Evolutionary conservation across 35 echinoderm and acorn worm genomes (phyloP).

Genomic region (Apostichopus parvimensis): DNA sequence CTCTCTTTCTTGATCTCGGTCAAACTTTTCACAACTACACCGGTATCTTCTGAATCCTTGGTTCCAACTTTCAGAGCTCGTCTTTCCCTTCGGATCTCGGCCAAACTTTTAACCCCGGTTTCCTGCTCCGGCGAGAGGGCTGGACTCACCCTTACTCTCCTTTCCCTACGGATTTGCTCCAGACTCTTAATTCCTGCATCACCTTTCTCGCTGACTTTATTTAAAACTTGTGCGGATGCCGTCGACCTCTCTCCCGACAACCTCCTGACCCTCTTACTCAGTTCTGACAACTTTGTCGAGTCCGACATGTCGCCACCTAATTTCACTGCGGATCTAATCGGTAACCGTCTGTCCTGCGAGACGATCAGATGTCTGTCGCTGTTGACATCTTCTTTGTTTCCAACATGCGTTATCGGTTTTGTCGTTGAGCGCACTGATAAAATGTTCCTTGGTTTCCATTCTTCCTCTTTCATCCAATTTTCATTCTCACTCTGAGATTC

Average conservation of each 20-base stretch:
- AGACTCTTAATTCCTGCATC: conserved; percentile 16
- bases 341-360: not conserved
- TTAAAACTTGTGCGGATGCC: not conserved
- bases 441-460: not conserved
- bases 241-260: not conserved
- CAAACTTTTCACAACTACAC: not conserved
- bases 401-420: not conserved
- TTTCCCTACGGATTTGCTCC: conserved; percentile 11
- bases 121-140: not conserved
- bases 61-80: not conserved
- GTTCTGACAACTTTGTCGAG: not conserved
- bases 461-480: not conserved
- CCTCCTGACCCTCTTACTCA: not conserved
- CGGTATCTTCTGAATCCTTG: not conserved
- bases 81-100: not conserved
- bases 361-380: not conserved
- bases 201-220: not conserved
- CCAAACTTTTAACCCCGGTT: not conserved
- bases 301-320: not conserved
- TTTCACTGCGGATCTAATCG: not conserved
- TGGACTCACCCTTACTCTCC: not conserved
- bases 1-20: not conserved
- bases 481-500: too few species aligned
- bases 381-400: not conserved
- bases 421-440: not conserved